phyloP scores from a whole-genome alignment of 2,888 invertebrate species.

The Kuschelorhynchus macadamiae region DNA sequence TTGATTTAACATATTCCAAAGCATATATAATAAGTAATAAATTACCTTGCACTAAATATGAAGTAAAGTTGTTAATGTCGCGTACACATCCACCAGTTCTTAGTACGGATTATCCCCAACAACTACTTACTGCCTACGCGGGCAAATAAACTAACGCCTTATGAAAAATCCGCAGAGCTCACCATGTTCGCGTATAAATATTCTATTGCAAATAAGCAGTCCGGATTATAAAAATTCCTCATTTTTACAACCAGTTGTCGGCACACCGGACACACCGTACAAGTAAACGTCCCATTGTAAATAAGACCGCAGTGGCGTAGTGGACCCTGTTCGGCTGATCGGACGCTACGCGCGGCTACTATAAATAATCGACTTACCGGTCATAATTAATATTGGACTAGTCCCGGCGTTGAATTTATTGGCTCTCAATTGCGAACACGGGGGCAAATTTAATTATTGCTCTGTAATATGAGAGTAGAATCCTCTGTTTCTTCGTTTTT shows the following conservation, averaged over 20 bases:
- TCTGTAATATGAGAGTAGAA: constrained; percentile 33
- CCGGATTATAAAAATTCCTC: too few relatives aligned
- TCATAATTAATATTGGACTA: constrained; percentile 51
- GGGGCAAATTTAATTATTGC: constrained; percentile 51
- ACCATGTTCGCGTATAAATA: too few relatives aligned
- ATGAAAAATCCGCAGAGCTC: too few relatives aligned
- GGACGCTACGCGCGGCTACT: constrained; percentile 41
- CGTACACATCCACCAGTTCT: too few relatives aligned
- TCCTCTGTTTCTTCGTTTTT: constrained; percentile 23
- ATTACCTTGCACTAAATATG: too few relatives aligned
- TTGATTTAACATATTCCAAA: too few relatives aligned
- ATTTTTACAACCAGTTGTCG: not conserved
- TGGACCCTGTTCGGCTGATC: constrained; percentile 54
- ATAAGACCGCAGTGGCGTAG: constrained; percentile 62
- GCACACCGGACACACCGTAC: not conserved
- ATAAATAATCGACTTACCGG: constrained; percentile 46
- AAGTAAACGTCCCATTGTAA: constrained; percentile 29
- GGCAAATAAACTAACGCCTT: too few relatives aligned
- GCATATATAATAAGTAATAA: too few relatives aligned
- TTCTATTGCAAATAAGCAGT: too few relatives aligned
- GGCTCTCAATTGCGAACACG: constrained; percentile 47
- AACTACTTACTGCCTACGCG: too few relatives aligned
- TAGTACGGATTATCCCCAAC: too few relatives aligned
- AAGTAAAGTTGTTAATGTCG: too few relatives aligned
- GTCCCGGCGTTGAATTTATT: constrained; percentile 42